Conservation (phyloP, 2,113 vertebrate species). For the Macroglossus sobrinus region DNA sequence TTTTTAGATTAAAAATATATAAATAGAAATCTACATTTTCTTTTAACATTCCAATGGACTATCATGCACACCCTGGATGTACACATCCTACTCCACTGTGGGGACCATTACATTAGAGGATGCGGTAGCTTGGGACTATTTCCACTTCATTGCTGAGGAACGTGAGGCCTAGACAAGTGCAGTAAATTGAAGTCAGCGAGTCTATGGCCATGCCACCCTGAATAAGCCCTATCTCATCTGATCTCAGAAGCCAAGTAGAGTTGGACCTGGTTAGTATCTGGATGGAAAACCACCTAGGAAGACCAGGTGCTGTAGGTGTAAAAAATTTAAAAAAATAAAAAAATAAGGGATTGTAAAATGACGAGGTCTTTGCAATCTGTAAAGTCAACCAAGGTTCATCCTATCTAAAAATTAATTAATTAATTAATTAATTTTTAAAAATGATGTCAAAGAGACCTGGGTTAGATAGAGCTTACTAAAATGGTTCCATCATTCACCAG, state of each 20-base stretch:
- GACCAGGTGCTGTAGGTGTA: too few species aligned
- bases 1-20: constrained; percentile 20
- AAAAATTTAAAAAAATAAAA: too few species aligned
- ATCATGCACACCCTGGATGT: background rate
- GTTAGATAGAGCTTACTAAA: background rate
- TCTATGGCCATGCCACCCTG: too few species aligned
- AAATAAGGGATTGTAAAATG: too few species aligned
- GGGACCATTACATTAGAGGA: background rate
- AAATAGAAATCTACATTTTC: constrained; percentile 16
- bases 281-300: too few species aligned
- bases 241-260: too few species aligned
- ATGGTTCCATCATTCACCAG: background rate
- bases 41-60: background rate
- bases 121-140: background rate
- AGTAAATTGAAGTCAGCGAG: background rate
- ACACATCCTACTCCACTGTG: background rate
- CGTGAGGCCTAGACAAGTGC: background rate
- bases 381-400: too few species aligned
- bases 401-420: too few species aligned
- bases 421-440: too few species aligned
- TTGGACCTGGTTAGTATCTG: too few species aligned
- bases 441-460: background rate
- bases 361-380: too few species aligned
- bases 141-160: background rate
- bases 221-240: too few species aligned